Base-by-base conservation (phyloP, 2,888 invertebrate genomes). In the Epinotia brunnichana region DNA sequence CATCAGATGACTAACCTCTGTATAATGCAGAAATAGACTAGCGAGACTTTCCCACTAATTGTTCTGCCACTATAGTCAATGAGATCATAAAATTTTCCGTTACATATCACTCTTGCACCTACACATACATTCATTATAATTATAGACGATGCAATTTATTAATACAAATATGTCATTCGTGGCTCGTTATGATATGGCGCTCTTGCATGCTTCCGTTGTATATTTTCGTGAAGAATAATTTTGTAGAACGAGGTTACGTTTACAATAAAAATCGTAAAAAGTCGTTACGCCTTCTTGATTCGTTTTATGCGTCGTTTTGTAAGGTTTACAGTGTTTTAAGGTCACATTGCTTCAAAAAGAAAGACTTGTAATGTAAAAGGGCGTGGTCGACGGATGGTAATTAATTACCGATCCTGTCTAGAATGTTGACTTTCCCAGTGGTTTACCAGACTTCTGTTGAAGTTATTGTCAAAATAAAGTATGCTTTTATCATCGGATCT, bases 41-140 rank as follows among this genome's bases (percentile, higher is more conserved):
- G 54, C 48, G 61, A 61, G 61, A 73, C 74, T 74, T 75, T 76
- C 74, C 61, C 64, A 69, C 72, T 77, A 78, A 77, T 79, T 78
- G 79, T 81, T 79, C 77, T 76, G 76, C 73, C 41, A 69, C 71
- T 59, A 64, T 78, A 75, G 76, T 60, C 74, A 79, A 77, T 70
- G 75, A 76, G 79, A 78, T 75, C 77, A 74, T 75, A 35, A 75
- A 75, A 72, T 66, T 41, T 48, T 19, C 68, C 48, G 72, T 73
- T 68, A 62, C 41, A 21, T 54, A n/a, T n/a, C 11, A 57, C 10
- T 48, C 19, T 61, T 35, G 63, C 70, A 57, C 48, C 70, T 63
- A 63, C 57, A 44, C 63, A 35, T 64, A n/a, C 2, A 53, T 63
- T 51, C 5, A 53, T n/a, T 63, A 29, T 51, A 11, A 53, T n/a